phyloP scores from a whole-genome alignment of 2,113 vertebrate species.

The Boleophthalmus pectinirostris region DNA sequence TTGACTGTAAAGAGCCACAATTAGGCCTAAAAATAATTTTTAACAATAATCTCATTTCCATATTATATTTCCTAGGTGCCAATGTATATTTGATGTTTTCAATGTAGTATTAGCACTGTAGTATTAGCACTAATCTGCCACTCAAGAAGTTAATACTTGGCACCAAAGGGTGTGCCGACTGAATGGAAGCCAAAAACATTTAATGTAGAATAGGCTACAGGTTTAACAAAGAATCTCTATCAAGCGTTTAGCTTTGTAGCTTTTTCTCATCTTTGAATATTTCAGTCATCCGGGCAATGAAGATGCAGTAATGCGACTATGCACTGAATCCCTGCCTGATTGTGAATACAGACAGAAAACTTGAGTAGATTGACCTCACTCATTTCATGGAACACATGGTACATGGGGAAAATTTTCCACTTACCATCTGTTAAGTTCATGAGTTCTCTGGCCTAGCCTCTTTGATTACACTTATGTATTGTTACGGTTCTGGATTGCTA shows the following conservation, averaged over 20 bases:
- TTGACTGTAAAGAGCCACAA: not conserved
- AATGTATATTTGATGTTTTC: slow-evolving; percentile 41
- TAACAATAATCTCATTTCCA: not conserved
- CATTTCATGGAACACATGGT: slow-evolving; percentile 36
- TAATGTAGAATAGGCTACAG: not conserved
- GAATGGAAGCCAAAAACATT: slow-evolving; percentile 8
- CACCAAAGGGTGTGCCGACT: not conserved
- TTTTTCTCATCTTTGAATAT: slow-evolving; percentile 16
- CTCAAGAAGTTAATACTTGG: slow-evolving; percentile 19
- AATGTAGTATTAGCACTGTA: slow-evolving; percentile 22
- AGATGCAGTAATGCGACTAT: slow-evolving; percentile 53
- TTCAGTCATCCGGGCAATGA: slow-evolving; percentile 17
- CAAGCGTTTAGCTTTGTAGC: slow-evolving; percentile 6
- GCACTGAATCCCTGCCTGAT: slow-evolving; percentile 44
- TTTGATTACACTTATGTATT: slow-evolving; percentile 14
- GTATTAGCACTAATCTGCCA: slow-evolving; percentile 31
- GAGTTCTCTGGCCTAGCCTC: slow-evolving; percentile 2
- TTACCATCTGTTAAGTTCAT: slow-evolving; percentile 25
- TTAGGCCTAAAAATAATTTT: not conserved
- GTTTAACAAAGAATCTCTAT: slow-evolving; percentile 13
- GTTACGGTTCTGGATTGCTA: slow-evolving; percentile 36
- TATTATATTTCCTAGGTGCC: slow-evolving; percentile 53
- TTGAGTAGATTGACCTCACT: slow-evolving; percentile 27
- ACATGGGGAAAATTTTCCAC: slow-evolving; percentile 49
- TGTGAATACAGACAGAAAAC: slow-evolving; percentile 31